phyloP scores from a whole-genome alignment of 1,140 invertebrate genomes.

The Drosophila ambigua region DNA sequence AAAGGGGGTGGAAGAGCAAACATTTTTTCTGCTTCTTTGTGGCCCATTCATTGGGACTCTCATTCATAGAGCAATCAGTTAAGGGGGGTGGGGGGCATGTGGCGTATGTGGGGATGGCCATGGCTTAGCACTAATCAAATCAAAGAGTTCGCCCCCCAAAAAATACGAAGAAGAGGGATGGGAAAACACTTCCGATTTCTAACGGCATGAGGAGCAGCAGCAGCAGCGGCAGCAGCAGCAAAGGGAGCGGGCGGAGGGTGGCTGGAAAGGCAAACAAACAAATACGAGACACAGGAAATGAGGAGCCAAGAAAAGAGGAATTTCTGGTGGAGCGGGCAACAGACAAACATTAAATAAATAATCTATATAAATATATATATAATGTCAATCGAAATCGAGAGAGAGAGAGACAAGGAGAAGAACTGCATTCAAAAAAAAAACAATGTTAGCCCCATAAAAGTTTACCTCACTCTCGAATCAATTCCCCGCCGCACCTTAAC shows the following conservation, averaged over 20 bases:
- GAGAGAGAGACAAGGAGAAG: neutral
- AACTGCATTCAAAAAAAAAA: slow-evolving; percentile 11
- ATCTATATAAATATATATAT: slow-evolving; percentile 16
- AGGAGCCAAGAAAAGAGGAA: slow-evolving; percentile 21
- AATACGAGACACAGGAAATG: slow-evolving; percentile 48
- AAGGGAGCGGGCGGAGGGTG: neutral
- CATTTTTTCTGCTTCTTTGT: slow-evolving; percentile 24
- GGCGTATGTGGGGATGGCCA: slow-evolving; percentile 1
- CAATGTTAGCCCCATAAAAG: neutral
- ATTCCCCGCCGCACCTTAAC: neutral
- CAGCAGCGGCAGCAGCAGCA: too few species aligned
- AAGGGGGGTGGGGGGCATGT: slow-evolving; percentile 6
- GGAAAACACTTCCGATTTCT: slow-evolving; percentile 53
- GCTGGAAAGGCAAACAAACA: slow-evolving; percentile 36
- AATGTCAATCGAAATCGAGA: neutral
- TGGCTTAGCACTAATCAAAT: slow-evolving; percentile 65
- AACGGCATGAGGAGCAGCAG: neutral
- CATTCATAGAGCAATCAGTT: slow-evolving; percentile 70
- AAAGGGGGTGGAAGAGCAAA: slow-evolving; percentile 5
- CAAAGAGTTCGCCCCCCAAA: slow-evolving; percentile 60
- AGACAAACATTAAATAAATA: slow-evolving; percentile 21
- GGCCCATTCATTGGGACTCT: slow-evolving; percentile 69
- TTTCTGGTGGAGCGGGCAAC: neutral
- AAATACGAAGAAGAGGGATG: slow-evolving; percentile 1
- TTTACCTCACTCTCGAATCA: neutral